phyloP scores from a whole-genome alignment of 2,797 vertebrate genomes.

The Coluber constrictor region DNA sequence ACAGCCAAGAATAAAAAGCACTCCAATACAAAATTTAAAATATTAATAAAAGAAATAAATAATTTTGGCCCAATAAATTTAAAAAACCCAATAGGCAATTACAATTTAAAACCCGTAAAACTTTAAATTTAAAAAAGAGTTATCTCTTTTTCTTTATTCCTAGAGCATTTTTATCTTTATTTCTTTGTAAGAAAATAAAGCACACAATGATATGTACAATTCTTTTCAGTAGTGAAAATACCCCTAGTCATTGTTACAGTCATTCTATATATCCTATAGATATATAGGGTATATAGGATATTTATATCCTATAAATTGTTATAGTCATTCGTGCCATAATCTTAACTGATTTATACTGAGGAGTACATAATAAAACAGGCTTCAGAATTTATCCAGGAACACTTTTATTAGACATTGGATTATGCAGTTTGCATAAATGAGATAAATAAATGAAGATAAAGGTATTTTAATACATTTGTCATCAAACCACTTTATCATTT shows the following conservation, averaged over 20 bases:
- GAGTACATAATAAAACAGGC: conserved; percentile 50
- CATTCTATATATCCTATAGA: conserved; percentile 18
- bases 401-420: conserved; percentile 45
- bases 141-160: background rate
- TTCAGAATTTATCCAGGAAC: conserved; percentile 53
- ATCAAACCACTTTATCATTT: conserved; percentile 20
- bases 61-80: too few relatives aligned
- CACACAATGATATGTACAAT: conserved; percentile 29
- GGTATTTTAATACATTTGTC: conserved; percentile 30
- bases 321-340: conserved; percentile 47
- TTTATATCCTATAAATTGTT: conserved; percentile 24
- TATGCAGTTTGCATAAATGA: conserved; percentile 57
- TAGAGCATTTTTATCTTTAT: background rate
- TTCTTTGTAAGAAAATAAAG: conserved; percentile 16
- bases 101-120: too few relatives aligned
- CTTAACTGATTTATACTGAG: conserved; percentile 52
- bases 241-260: conserved; percentile 49
- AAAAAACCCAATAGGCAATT: too few relatives aligned
- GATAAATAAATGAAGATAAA: conserved; percentile 54
- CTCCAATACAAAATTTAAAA: too few relatives aligned
- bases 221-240: conserved; percentile 44
- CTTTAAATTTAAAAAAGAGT: too few relatives aligned
- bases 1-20: too few relatives aligned
- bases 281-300: too few relatives aligned
- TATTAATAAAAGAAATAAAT: too few relatives aligned